Evolutionary conservation across 1,140 invertebrate genomes (phyloP), one percentile per base, ranked within the genome.

Genomic region (Drosophila gunungcola): DNA sequence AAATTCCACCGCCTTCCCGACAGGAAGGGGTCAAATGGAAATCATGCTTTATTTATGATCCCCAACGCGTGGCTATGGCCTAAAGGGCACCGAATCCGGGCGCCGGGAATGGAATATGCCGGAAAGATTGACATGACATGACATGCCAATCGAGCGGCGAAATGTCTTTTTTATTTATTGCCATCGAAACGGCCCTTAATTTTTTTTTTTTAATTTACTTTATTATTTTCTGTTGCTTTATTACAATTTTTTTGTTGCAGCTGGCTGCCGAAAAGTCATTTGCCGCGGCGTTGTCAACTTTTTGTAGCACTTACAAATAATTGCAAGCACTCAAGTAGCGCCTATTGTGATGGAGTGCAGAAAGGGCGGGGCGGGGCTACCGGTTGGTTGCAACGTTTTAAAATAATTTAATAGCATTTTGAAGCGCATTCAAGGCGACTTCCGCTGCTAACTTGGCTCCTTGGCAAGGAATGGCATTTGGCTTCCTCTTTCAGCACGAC

Each of bases 401-500:
- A 88, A 88, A 88, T 88, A 88, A 88, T 88, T 88, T 88, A 88
- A 88, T 79, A 88, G 84, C 83, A 83, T 88, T 86, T 86, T 76
- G 84, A 79, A 86, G 67, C 79, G 83, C 83, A 86, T 86, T 86
- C 78, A 83, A 88, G 82, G 65, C 70, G 78, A 86, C 82, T 86
- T 86, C 83, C 82, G 82, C 69, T 82, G 57, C 73, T 69, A 79
- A 73, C 60, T 54, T 73, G 69, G 65, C 65, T 54, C 29, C 36
- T 57, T 74, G 79, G 58, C 67, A 67, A 70, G 62, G 61, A 74
- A 75, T 73, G 73, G 58, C 78, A 67, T 51, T 70, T 81, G 78
- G 76, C 80, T 78, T 62, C 55, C 55, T 39, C 13, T 55, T 69
- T 45, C 49, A 21, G 45, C 12, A 52, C 21, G 11, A 52, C 27